These are phyloP conservation scores for Silurus aristotelis DNA, from an alignment of 2,797 vertebrate genomes.

Conservation along the genomic window DNA sequence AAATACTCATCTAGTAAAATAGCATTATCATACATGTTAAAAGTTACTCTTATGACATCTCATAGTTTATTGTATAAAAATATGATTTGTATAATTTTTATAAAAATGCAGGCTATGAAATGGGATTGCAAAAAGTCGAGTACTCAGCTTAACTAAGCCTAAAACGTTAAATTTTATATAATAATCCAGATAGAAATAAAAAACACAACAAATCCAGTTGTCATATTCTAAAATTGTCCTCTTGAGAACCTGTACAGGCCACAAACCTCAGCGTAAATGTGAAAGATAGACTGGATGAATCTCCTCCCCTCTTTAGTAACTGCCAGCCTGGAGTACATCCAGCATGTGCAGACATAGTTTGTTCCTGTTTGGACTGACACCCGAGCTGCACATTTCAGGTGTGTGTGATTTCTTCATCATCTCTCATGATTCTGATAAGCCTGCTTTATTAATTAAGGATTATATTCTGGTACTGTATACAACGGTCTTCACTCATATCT, in stretches of 20 bases:
- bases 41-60: neutral
- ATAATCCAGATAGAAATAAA: neutral
- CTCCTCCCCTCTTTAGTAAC: conserved; percentile 73
- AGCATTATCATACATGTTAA: neutral
- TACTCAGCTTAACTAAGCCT: neutral
- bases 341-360: conserved; percentile 5
- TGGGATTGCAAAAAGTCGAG: neutral
- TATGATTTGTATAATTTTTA: neutral
- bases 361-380: conserved; percentile 2
- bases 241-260: neutral
- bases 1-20: neutral
- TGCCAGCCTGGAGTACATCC: conserved; percentile 10
- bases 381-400: conserved; percentile 35
- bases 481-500: neutral
- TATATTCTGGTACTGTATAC: neutral
- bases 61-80: neutral
- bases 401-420: conserved; percentile 26
- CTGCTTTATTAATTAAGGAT: neutral
- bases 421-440: neutral
- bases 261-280: neutral
- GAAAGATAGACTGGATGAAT: conserved; percentile 23
- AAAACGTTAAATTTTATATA: neutral
- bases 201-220: neutral
- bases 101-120: neutral
- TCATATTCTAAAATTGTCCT: neutral